Conservation (phyloP, 1,140 invertebrate species). For the Bombyx mori region ASM3026992v2 NC_085122.1:9105501-9106000, state of each 20-base stretch:
- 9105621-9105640: constrained; percentile 89
- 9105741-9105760: constrained; percentile 76
- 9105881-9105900: constrained; percentile 94
- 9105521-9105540: too few species aligned
- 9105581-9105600: too few species aligned
- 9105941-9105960: constrained; percentile 99
- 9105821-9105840: too few species aligned
- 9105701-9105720: constrained; percentile 98
- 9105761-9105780: too few species aligned
- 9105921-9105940: constrained; percentile 99
- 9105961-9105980: constrained; percentile 98
- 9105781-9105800: too few species aligned
- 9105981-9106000: constrained; percentile 99
- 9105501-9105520: too few species aligned
- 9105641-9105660: constrained; percentile 95
- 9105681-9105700: constrained; percentile 99
- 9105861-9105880: constrained; percentile 29
- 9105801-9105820: too few species aligned
- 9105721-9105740: constrained; percentile 97
- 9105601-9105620: constrained; percentile 11
- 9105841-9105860: too few species aligned
- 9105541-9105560: too few species aligned
- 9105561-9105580: too few species aligned
- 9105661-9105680: constrained; percentile 98
- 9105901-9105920: constrained; percentile 99